A percentile compares a stretch with the other conserved stretches of the same genome.
Conservation (phyloP, 2,113 vertebrate genomes). For the Spheniscus mendiculus region DNA sequence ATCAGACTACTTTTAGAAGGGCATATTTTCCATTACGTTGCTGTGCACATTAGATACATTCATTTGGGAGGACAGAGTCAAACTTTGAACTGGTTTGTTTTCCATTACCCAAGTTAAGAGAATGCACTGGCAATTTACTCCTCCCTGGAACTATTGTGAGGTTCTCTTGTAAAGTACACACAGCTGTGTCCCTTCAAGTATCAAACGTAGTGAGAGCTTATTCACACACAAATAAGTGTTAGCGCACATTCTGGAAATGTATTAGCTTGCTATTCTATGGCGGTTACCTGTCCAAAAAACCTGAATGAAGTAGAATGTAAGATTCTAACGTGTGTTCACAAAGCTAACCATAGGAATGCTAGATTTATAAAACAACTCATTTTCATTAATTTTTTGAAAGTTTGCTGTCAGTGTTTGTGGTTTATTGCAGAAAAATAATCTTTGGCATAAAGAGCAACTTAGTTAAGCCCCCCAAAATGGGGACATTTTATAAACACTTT, state of each 20-base stretch:
- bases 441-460: neutral
- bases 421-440: neutral
- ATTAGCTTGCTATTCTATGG: neutral
- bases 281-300: neutral
- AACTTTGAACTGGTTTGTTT: neutral
- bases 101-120: slow-evolving; percentile 5
- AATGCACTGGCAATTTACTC: neutral
- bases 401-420: neutral
- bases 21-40: neutral
- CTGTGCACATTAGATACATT: neutral
- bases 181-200: slow-evolving; percentile 3
- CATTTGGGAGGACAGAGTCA: neutral
- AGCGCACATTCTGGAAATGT: neutral
- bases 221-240: neutral
- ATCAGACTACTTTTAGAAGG: slow-evolving; percentile 13
- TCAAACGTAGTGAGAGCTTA: neutral
- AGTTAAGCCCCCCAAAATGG: neutral
- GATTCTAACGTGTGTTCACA: too few relatives aligned
- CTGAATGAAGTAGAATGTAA: neutral
- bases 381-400: neutral
- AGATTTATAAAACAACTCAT: neutral
- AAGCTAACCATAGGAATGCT: neutral
- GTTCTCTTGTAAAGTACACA: neutral
- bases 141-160: neutral
- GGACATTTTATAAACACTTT: neutral